A percentile compares a stretch with the other conserved stretches of the same genome.
Conservation (phyloP, 2,113 vertebrate genomes). For the Stegastes partitus region DNA sequence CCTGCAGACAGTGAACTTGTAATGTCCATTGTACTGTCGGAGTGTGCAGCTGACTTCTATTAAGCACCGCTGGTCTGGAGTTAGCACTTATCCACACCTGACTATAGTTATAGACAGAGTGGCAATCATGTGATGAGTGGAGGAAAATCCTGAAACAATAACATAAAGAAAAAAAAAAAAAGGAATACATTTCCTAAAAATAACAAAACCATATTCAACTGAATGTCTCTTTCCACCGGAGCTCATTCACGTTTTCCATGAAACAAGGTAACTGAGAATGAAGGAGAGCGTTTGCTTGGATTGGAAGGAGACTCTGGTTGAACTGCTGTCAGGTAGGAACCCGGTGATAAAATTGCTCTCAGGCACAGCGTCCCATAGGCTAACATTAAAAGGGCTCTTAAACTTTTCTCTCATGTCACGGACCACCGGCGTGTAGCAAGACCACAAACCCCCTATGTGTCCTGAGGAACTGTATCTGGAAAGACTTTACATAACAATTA, state of each 20-base stretch:
- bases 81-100: conserved; percentile 65
- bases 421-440: conserved; percentile 33
- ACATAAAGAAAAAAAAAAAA: conserved; percentile 41
- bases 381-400: conserved; percentile 1
- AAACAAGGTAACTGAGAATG: background rate
- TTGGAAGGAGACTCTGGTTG: conserved; percentile 12
- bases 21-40: conserved; percentile 57
- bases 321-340: conserved; percentile 49
- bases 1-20: conserved; percentile 67
- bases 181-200: background rate
- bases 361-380: conserved; percentile 1
- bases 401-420: conserved; percentile 5
- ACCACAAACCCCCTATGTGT: conserved; percentile 5
- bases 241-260: conserved; percentile 41
- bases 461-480: conserved; percentile 15
- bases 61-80: conserved; percentile 57
- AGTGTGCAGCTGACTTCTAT: conserved; percentile 70
- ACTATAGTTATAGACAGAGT: conserved; percentile 56
- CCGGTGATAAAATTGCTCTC: conserved; percentile 10
- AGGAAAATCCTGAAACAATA: conserved; percentile 46
- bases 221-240: conserved; percentile 36
- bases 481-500: conserved; percentile 24
- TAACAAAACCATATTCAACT: background rate
- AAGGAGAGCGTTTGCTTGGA: conserved; percentile 20
- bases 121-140: conserved; percentile 57